Base-by-base conservation (phyloP, 2,797 vertebrate species). In the Diplodus sargus region DNA sequence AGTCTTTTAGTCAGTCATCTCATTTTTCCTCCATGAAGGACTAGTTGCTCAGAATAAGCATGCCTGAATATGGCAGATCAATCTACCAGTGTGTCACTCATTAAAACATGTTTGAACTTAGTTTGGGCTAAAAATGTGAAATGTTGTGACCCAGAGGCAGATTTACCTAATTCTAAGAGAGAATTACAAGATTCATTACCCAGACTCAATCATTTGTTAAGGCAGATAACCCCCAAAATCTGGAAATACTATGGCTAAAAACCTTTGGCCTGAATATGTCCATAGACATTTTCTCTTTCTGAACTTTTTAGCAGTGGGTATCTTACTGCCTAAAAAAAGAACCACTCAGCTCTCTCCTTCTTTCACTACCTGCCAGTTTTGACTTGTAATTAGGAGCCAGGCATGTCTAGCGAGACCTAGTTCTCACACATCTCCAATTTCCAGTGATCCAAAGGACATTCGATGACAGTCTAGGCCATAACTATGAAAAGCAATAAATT, bases 371-470 rank as follows among this genome's bases (percentile, higher is more conserved):
- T 79, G 49, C 71, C 73, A 72, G n/a, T 74, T 56, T 23, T 54
- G 52, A 64, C 70, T 70, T 43, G 6, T 80, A 87, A 83, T 87
- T 85, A 87, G 68, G 13, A 74, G 53, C 63, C 57, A 5, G 45
- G 52, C 42, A 51, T 80, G 71, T 57, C 83, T 28, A 39, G 61
- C 25, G 49, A 81, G 78, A 72, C 28, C 10, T 63, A 17, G 7
- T 71, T 60, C 58, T 71, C 63, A 59, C 5, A 54, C 60, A 11
- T 64, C 25, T 72, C 48, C 45, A 69, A 20, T 70, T 89, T 56
- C 77, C 8, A 48, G 17, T 59, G 48, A 81, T 81, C 30, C 34
- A 65, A 53, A 56, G 56, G 47, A 59, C 39, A 67, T 14, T 53
- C 58, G 65, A 47, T 25, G 30, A 67, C 49, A 71, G 51, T 34